Conservation (phyloP, 2,888 invertebrate species). For the Hetaerina titia region DNA sequence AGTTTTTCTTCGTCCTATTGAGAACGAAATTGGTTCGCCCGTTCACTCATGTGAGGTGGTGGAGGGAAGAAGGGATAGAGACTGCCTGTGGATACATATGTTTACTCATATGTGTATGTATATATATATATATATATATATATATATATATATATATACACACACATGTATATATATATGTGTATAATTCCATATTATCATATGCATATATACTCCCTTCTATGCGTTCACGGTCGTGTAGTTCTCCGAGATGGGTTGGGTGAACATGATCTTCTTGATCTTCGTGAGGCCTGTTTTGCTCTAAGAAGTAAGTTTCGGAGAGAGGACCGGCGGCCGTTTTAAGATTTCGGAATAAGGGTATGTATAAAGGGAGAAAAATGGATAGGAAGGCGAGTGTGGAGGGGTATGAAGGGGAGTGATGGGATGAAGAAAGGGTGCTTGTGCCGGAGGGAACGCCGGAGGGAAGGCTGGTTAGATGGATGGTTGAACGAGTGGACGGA, state of each 20-base stretch:
- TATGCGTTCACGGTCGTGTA: background rate
- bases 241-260: background rate
- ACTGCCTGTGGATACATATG: too few species aligned
- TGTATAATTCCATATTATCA: background rate
- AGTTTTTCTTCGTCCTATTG: background rate
- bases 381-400: background rate
- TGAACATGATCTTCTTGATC: background rate
- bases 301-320: background rate
- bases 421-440: conserved; percentile 36
- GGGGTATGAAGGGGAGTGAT: background rate
- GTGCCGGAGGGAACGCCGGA: background rate
- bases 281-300: background rate
- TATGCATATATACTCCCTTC: background rate
- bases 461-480: background rate
- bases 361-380: background rate
- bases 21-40: conserved; percentile 18
- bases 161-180: too few species aligned
- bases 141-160: too few species aligned
- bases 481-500: background rate
- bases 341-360: background rate
- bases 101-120: too few species aligned
- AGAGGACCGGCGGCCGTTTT: background rate
- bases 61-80: conserved; percentile 25
- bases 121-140: too few species aligned
- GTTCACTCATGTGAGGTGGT: background rate